Conservation (phyloP, 2,113 vertebrate genomes). For the Dasyornis broadbenti region DNA sequence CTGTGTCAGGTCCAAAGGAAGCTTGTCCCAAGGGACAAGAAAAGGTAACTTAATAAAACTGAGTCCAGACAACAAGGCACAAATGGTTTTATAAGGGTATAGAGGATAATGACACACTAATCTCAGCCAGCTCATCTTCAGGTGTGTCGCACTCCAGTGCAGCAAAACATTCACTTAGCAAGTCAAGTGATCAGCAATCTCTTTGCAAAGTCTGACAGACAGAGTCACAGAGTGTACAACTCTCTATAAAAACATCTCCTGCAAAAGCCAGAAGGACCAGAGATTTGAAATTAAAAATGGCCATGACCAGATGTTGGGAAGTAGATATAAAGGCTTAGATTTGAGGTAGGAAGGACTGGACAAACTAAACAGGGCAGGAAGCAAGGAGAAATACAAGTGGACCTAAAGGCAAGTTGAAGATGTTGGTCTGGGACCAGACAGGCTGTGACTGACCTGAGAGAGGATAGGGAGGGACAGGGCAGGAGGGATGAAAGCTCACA, state of each 20-base stretch:
- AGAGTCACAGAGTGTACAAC: rapidly evolving
- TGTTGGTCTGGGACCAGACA: neutral
- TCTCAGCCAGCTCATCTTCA: neutral
- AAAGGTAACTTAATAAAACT: neutral
- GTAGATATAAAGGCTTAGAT: neutral
- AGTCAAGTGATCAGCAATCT: neutral
- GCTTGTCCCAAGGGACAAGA: neutral
- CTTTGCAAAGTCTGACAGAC: neutral
- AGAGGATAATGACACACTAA: neutral
- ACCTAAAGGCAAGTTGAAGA: neutral
- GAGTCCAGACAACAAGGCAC: neutral
- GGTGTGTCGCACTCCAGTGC: neutral
- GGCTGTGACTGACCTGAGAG: neutral
- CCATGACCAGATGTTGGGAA: neutral
- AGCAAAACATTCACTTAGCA: neutral
- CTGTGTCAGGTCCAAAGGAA: neutral
- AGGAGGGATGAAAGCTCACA: neutral
- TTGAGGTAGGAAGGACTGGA: neutral
- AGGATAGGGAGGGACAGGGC: neutral
- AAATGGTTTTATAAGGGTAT: neutral
- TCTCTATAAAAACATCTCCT: neutral
- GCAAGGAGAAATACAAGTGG: neutral
- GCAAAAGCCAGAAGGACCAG: neutral
- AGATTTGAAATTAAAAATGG: neutral
- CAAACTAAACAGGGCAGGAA: neutral